These are phyloP conservation scores for Mugil cephalus DNA, from an alignment of 2,113 vertebrate species.

Conservation along the genomic window DNA sequence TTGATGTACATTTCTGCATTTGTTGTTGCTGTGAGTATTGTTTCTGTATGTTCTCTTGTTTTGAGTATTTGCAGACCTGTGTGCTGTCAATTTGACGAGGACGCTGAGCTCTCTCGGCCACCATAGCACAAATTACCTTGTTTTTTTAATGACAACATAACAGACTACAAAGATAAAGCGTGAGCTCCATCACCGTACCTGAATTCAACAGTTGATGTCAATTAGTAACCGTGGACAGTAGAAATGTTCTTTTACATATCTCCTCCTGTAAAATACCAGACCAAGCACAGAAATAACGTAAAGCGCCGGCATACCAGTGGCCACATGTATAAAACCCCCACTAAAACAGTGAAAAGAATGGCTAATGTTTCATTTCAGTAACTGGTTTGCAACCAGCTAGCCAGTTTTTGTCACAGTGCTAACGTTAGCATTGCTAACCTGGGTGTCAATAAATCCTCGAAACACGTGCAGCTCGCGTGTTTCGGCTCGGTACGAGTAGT, in stretches of 20 bases:
- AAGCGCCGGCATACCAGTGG: rapidly evolving
- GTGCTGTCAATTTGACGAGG: too few species aligned
- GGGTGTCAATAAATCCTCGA: background rate
- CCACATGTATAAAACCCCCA: rapidly evolving
- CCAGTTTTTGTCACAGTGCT: slow-evolving; percentile 21
- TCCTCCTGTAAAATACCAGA: slow-evolving; percentile 20
- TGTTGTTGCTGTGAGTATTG: too few species aligned
- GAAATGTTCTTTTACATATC: background rate
- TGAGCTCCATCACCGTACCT: slow-evolving; percentile 47
- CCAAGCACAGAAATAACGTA: background rate
- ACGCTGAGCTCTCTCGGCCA: too few species aligned
- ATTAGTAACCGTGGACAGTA: slow-evolving; percentile 13
- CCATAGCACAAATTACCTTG: too few species aligned
- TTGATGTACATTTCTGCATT: too few species aligned
- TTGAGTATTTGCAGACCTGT: too few species aligned
- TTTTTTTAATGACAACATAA: too few species aligned
- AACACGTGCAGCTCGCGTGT: background rate
- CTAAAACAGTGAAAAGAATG: background rate
- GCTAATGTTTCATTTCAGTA: background rate
- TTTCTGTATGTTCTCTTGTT: too few species aligned
- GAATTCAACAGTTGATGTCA: slow-evolving; percentile 51
- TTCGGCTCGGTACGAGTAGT: rapidly evolving
- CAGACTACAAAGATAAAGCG: background rate
- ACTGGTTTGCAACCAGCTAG: slow-evolving; percentile 19
- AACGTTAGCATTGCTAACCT: slow-evolving; percentile 38